Evolutionary conservation across 92 coral and sea anemone species (phyloP).

Genomic region (Umimayanthus chanpuru): DNA sequence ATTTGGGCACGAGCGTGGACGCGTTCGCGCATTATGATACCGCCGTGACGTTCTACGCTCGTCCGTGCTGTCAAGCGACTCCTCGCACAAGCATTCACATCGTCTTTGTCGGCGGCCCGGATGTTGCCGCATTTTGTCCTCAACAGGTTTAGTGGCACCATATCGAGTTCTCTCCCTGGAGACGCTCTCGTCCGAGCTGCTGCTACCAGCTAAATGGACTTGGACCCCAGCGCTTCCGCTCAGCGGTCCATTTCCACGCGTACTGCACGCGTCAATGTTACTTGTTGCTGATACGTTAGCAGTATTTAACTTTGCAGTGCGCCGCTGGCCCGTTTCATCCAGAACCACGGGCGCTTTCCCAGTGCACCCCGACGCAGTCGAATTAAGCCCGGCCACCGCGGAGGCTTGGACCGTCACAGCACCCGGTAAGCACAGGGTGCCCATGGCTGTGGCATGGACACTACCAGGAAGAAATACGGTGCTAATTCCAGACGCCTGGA

Average conservation of each 20-base stretch:
- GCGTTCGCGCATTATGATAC: constrained; percentile 18
- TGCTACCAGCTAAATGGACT: constrained; percentile 51
- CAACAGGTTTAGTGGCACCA: neutral
- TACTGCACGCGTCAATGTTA: constrained; percentile 38
- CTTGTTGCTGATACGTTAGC: constrained; percentile 56
- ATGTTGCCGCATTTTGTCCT: constrained; percentile 21
- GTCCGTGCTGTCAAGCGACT: constrained; percentile 29
- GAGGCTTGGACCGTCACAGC: constrained; percentile 80
- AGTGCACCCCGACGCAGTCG: constrained; percentile 34
- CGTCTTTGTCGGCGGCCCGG: constrained; percentile 5
- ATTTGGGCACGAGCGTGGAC: constrained; percentile 28
- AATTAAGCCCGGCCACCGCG: constrained; percentile 75
- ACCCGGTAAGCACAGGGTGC: constrained; percentile 80
- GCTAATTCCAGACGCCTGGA: constrained; percentile 54
- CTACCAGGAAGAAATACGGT: constrained; percentile 80
- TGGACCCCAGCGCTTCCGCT: constrained; percentile 57
- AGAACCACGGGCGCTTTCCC: constrained; percentile 28
- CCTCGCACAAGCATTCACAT: constrained; percentile 36
- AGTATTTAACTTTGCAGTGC: constrained; percentile 32
- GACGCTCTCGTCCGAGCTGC: constrained; percentile 45
- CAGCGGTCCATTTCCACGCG: constrained; percentile 23
- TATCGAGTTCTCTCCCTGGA: constrained; percentile 32
- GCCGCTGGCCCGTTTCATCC: constrained; percentile 20
- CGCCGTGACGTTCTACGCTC: constrained; percentile 38
- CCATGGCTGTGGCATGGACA: constrained; percentile 77